Conservation (phyloP, 2,113 vertebrate species). For the Formicarius rufipectus region DNA sequence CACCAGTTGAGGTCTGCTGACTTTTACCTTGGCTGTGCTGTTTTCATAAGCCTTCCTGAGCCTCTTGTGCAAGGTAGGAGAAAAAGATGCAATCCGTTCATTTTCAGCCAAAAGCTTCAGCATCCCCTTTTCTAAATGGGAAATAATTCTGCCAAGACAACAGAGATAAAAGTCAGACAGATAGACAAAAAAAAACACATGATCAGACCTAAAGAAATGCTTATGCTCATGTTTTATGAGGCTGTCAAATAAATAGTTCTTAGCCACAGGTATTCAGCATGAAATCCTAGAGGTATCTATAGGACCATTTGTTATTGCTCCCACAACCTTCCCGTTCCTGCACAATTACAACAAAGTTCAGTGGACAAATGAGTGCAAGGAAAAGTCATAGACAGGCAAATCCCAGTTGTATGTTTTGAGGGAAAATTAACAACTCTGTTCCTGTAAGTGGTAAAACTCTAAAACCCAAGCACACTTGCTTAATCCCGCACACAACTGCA, state of each 20-base stretch:
- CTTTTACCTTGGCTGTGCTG: slow-evolving; percentile 87
- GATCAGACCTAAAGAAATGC: background rate
- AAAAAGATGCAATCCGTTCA: slow-evolving; percentile 89
- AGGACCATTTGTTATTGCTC: background rate
- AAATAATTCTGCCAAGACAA: slow-evolving; percentile 81
- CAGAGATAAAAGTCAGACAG: background rate
- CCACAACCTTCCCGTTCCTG: background rate
- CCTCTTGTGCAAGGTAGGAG: slow-evolving; percentile 81
- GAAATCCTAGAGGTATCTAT: background rate
- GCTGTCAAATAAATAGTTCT: background rate
- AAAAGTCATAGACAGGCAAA: background rate
- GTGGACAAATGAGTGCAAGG: background rate
- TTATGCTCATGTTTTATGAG: background rate
- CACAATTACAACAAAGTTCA: background rate
- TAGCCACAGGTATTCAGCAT: background rate
- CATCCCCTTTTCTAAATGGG: slow-evolving; percentile 87
- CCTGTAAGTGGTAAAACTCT: background rate
- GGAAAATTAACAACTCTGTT: background rate
- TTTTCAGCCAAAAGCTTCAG: slow-evolving; percentile 94
- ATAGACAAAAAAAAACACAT: background rate
- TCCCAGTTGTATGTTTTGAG: background rate
- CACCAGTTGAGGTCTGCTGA: background rate
- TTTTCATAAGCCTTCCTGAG: slow-evolving; percentile 84
- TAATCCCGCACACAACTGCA: background rate
- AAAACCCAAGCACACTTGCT: background rate